Evolutionary conservation across 2,888 invertebrate species (phyloP).

Genomic region (Lobophora halterata): DNA sequence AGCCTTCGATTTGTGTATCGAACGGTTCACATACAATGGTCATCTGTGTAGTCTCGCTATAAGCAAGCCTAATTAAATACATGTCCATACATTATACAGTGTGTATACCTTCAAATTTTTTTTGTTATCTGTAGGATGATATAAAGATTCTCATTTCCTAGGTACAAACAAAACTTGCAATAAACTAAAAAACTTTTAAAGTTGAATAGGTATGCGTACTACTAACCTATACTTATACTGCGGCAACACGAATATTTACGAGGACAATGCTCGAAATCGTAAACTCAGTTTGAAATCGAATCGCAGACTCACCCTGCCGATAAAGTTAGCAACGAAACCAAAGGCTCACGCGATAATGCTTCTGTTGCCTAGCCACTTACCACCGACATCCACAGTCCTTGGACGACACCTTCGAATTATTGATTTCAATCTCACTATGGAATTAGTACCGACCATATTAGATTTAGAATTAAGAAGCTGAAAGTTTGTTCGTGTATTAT

Average conservation of each 20-base stretch:
- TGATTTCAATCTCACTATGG: no score
- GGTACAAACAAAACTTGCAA: slow-evolving; percentile 12
- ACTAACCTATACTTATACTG: slow-evolving; percentile 34
- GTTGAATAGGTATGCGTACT: slow-evolving; percentile 21
- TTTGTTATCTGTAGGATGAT: no score
- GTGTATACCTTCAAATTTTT: no score
- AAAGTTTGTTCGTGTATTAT: no score
- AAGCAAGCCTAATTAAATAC: no score
- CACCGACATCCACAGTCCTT: slow-evolving; percentile 33
- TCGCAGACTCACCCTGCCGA: slow-evolving; percentile 34
- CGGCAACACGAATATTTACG: slow-evolving; percentile 44
- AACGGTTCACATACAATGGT: not conserved
- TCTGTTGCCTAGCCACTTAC: slow-evolving; percentile 32
- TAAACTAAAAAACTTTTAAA: slow-evolving; percentile 16
- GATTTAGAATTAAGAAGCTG: no score
- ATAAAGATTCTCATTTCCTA: no score
- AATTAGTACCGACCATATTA: no score
- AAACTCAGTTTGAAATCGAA: slow-evolving; percentile 54
- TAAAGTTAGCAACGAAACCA: slow-evolving; percentile 42
- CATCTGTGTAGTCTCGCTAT: not conserved
- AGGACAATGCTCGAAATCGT: slow-evolving; percentile 51
- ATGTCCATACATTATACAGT: no score
- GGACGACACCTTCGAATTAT: no score
- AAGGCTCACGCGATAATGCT: slow-evolving; percentile 47
- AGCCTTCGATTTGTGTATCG: slow-evolving; percentile 22